Conservation (phyloP, 2,888 invertebrate species). For the Cheilosia scutellata region DNA sequence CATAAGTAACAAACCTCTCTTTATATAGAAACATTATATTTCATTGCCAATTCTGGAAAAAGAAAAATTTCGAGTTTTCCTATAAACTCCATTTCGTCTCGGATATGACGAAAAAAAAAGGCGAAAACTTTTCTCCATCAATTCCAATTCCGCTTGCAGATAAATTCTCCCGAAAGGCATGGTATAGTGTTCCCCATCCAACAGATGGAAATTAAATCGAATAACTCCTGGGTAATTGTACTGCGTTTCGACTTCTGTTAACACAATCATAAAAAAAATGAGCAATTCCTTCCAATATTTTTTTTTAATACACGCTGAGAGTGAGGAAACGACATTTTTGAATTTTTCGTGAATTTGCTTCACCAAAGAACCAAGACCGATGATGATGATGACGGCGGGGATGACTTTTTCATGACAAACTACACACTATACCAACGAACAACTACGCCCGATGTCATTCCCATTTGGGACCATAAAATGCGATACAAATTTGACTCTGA, state of each 20-base stretch:
- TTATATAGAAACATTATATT: too few species aligned
- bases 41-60: too few species aligned
- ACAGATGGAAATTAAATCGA: slow-evolving; percentile 15
- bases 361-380: slow-evolving; percentile 41
- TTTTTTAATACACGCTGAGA: neutral
- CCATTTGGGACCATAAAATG: slow-evolving; percentile 45
- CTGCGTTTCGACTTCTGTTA: neutral
- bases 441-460: neutral
- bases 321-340: slow-evolving; percentile 25
- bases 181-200: neutral
- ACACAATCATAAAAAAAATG: too few species aligned
- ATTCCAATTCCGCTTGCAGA: too few species aligned
- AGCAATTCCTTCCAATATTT: slow-evolving; percentile 14
- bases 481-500: slow-evolving; percentile 39
- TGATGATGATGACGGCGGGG: slow-evolving; percentile 42
- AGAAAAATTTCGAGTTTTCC: too few species aligned
- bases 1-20: too few species aligned
- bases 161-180: too few species aligned
- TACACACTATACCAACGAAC: neutral
- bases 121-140: too few species aligned
- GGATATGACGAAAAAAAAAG: too few species aligned
- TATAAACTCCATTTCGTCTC: too few species aligned
- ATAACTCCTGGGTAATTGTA: slow-evolving; percentile 21
- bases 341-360: slow-evolving; percentile 61
- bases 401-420: slow-evolving; percentile 32